A percentile compares a stretch with the other conserved stretches of the same genome.
Evolutionary conservation across 2,113 vertebrate genomes (phyloP).

Genomic region (Pandion haliaetus): DNA sequence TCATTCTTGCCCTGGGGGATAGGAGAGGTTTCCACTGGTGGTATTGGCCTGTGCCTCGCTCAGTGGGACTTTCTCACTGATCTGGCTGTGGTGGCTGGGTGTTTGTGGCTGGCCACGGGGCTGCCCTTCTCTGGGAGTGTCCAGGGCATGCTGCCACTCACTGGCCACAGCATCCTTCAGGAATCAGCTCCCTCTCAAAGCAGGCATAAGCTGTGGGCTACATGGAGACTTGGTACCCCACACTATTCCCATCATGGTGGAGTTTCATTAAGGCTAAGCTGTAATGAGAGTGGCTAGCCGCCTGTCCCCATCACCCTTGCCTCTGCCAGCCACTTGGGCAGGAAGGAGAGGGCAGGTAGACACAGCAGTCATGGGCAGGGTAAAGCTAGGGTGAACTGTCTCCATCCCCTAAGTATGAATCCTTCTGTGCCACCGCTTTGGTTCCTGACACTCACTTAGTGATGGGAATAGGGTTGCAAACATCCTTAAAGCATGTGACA

Average conservation of each 20-base stretch:
- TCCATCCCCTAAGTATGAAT: neutral
- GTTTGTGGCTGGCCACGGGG: neutral
- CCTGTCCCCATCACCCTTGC: neutral
- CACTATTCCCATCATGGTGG: neutral
- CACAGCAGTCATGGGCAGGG: neutral
- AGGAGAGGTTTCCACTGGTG: neutral
- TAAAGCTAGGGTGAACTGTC: neutral
- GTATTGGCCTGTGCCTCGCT: neutral
- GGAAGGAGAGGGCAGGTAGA: neutral
- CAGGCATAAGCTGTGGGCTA: neutral
- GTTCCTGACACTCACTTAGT: neutral
- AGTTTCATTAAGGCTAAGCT: neutral
- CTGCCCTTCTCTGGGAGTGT: neutral
- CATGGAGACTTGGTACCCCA: neutral
- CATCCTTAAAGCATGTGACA: fast-evolving
- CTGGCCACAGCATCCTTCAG: neutral
- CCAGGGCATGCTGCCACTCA: neutral
- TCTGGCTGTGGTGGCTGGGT: neutral
- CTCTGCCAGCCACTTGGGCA: neutral
- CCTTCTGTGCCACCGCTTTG: neutral
- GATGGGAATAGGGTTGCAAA: neutral
- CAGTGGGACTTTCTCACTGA: neutral
- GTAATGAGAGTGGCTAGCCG: neutral
- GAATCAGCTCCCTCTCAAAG: neutral
- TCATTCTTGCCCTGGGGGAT: neutral